These are phyloP conservation scores for Vulpes lagopus DNA, from an alignment of 2,113 vertebrate genomes.

Conservation along the genomic window DNA sequence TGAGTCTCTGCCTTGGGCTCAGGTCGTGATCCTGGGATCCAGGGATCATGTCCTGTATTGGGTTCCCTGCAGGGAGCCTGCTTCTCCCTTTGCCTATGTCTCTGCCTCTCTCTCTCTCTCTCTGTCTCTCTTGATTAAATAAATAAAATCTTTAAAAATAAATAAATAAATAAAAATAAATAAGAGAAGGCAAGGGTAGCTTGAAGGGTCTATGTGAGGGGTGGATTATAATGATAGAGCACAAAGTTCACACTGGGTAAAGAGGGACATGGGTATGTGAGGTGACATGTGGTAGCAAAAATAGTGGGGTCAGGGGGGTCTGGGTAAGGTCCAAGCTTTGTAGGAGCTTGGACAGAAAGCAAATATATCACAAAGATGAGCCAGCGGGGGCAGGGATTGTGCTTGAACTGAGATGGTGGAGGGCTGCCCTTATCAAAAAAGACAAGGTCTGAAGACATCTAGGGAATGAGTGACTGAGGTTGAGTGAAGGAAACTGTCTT, in stretches of 20 bases:
- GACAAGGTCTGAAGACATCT: neutral
- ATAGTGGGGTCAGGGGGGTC: neutral
- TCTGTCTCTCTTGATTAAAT: too few species aligned
- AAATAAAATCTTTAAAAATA: neutral
- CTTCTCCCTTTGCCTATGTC: too few species aligned
- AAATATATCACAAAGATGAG: neutral
- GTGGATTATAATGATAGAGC: too few species aligned
- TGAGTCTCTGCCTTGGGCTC: too few species aligned
- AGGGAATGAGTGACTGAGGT: neutral
- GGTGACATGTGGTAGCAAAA: neutral
- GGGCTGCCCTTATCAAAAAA: neutral
- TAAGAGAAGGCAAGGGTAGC: too few species aligned
- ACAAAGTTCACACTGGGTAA: neutral
- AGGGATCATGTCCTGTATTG: too few species aligned
- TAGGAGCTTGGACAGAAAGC: neutral
- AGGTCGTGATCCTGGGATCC: too few species aligned
- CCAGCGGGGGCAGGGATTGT: too few species aligned
- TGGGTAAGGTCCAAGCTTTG: neutral
- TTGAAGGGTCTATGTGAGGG: neutral
- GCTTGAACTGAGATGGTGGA: neutral
- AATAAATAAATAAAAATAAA: neutral
- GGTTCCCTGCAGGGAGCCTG: too few species aligned
- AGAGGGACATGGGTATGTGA: neutral
- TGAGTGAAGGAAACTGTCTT: neutral
- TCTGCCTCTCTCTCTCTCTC: too few species aligned